These are phyloP conservation scores for Columbina picui DNA, from an alignment of 2,113 vertebrate genomes.

Conservation along the genomic window DNA sequence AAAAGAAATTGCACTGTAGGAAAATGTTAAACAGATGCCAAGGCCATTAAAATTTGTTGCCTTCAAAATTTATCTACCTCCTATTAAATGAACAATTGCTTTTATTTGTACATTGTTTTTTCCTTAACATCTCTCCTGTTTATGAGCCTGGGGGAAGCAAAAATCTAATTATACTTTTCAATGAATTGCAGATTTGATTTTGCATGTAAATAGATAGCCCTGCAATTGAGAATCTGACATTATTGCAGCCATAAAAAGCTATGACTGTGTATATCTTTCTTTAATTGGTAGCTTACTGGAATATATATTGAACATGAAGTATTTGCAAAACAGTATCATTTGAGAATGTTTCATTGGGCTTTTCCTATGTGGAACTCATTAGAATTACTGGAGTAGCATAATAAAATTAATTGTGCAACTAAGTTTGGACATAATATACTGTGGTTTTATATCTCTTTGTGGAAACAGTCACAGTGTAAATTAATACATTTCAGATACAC, in stretches of 20 bases:
- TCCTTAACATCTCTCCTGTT: not conserved
- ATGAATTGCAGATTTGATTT: not conserved
- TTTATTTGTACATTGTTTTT: conserved; percentile 44
- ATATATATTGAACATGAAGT: not conserved
- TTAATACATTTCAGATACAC: not conserved
- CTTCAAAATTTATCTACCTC: not conserved
- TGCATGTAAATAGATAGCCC: not conserved
- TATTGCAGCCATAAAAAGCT: not conserved
- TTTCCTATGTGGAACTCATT: not conserved
- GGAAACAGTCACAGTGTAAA: not conserved
- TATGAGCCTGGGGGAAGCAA: not conserved
- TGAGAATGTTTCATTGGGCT: not conserved
- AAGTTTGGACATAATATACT: not conserved
- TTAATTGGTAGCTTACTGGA: conserved; percentile 10
- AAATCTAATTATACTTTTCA: not conserved
- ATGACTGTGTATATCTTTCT: not conserved
- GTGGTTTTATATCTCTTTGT: not conserved
- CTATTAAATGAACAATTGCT: conserved; percentile 23
- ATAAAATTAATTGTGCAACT: not conserved
- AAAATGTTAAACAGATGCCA: conserved; percentile 33
- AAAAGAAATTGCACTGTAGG: not conserved
- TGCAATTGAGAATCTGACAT: not conserved
- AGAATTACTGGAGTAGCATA: not conserved
- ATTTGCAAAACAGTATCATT: not conserved
- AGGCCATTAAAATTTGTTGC: conserved; percentile 21